Evolutionary conservation across 2,888 invertebrate genomes (phyloP).

Genomic region (Eueremaeus valkanovi): DNA sequence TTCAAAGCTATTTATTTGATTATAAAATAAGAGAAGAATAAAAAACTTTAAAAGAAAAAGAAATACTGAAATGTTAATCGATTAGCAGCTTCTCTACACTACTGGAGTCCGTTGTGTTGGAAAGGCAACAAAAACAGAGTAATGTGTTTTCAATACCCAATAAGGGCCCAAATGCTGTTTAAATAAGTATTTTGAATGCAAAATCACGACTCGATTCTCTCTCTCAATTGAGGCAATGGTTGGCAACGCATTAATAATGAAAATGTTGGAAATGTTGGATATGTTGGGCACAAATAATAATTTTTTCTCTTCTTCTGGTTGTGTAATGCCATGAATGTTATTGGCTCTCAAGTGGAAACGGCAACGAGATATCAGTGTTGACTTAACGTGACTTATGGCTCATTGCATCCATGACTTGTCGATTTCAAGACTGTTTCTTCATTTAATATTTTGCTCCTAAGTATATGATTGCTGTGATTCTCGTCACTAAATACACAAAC

Average conservation of each 20-base stretch:
- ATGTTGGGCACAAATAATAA: background rate
- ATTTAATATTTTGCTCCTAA: background rate
- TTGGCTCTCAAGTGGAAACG: conserved; percentile 29
- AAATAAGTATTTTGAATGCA: conserved; percentile 26
- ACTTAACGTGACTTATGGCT: conserved; percentile 33
- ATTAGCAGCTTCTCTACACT: background rate
- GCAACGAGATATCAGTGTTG: conserved; percentile 29
- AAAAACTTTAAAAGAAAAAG: background rate
- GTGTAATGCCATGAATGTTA: conserved; percentile 2
- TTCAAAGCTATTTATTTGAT: background rate
- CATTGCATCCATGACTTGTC: conserved; percentile 30
- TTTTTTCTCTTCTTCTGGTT: background rate
- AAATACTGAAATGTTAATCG: background rate
- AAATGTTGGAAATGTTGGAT: background rate
- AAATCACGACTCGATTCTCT: background rate
- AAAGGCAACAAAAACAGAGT: background rate
- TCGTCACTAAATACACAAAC: background rate
- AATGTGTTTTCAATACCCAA: conserved; percentile 1
- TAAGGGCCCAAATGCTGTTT: conserved; percentile 10
- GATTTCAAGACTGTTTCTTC: background rate
- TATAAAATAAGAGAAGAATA: background rate
- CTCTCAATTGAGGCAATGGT: conserved; percentile 11
- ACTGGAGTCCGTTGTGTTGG: background rate
- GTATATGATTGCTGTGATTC: conserved; percentile 10
- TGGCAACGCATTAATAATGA: conserved; percentile 29